Percentiles rank a stretch among this genome's conserved stretches.
phyloP scores from a whole-genome alignment of 2,888 invertebrate species.

The Oeneis ivallda region DNA sequence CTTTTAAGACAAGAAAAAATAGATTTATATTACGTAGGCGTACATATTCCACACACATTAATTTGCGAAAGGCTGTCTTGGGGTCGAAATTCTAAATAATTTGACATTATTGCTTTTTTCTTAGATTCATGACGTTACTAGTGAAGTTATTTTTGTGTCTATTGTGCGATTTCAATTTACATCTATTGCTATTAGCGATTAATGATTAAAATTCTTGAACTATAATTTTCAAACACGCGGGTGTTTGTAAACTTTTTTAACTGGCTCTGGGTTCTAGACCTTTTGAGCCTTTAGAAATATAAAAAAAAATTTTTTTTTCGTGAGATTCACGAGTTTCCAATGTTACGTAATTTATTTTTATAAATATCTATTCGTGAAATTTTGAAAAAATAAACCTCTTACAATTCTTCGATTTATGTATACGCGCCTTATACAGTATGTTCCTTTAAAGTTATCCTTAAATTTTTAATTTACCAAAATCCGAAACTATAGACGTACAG shows the following conservation, averaged over 20 bases:
- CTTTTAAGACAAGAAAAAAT: too few relatives aligned
- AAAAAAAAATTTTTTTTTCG: slow-evolving; percentile 7
- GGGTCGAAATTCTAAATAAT: slow-evolving; percentile 7
- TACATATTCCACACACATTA: slow-evolving; percentile 3
- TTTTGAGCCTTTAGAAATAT: not conserved
- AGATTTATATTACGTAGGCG: not conserved
- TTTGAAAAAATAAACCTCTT: not conserved
- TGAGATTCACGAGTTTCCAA: slow-evolving; percentile 43
- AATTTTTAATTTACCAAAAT: slow-evolving; percentile 32
- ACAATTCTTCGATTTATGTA: not conserved
- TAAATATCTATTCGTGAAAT: not conserved
- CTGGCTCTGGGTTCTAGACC: not conserved
- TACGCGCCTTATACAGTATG: slow-evolving; percentile 32
- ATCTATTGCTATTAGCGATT: not conserved
- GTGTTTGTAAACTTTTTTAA: slow-evolving; percentile 1
- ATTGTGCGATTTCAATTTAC: slow-evolving; percentile 6
- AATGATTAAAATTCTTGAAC: not conserved
- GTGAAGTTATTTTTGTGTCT: not conserved
- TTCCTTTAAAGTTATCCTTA: slow-evolving; percentile 30
- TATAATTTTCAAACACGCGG: not conserved
- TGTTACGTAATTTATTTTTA: slow-evolving; percentile 13
- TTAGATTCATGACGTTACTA: not conserved
- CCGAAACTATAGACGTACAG: slow-evolving; percentile 18
- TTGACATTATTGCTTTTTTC: slow-evolving; percentile 12
- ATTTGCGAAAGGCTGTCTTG: slow-evolving; percentile 16